Conservation (phyloP, 2,888 invertebrate genomes). For the Parasteatoda lunata region DNA sequence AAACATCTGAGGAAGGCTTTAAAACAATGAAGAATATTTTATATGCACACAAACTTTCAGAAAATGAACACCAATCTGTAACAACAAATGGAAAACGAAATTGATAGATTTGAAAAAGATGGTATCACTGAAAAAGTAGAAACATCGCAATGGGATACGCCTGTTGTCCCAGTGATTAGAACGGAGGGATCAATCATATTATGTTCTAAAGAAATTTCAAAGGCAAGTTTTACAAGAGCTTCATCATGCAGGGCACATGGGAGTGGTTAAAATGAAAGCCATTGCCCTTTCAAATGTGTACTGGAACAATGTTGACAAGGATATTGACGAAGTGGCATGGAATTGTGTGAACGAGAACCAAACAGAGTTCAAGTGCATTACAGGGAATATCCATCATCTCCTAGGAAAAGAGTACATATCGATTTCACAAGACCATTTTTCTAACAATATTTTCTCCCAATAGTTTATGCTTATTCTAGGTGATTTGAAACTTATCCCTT, state of each 20-base stretch:
- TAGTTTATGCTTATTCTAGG: slow-evolving; percentile 9
- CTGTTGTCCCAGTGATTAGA: no score
- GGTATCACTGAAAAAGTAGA: no score
- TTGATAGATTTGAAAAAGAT: no score
- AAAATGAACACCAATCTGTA: no score
- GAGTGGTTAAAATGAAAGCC: background rate
- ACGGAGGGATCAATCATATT: no score
- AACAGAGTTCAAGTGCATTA: background rate
- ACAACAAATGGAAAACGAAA: no score
- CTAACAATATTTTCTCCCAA: background rate
- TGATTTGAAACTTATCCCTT: background rate
- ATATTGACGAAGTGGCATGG: background rate
- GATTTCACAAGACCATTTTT: background rate
- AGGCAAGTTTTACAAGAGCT: no score
- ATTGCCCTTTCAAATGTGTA: background rate
- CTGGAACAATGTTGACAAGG: background rate
- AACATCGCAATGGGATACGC: no score
- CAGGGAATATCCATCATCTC: background rate
- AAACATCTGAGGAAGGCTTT: no score
- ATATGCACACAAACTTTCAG: no score
- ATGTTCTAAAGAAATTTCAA: no score
- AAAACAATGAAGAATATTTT: no score
- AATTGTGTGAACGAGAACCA: background rate
- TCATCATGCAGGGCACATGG: background rate
- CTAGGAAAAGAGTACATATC: background rate